These are phyloP conservation scores for Brachionus calyciflorus DNA, from an alignment of 1,140 invertebrate species.

Conservation along the genomic window DNA sequence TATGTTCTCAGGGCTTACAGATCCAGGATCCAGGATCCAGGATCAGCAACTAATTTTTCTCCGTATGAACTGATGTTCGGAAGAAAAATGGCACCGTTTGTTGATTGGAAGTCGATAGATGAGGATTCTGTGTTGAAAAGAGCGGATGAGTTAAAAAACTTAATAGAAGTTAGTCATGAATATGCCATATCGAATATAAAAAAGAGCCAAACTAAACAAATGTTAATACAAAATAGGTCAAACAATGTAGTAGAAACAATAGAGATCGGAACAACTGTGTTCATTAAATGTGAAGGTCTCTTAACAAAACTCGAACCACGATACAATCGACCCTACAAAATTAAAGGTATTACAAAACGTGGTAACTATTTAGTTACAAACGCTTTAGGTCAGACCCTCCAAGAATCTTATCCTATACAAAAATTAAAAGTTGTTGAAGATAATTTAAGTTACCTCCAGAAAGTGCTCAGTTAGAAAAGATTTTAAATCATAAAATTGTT, in stretches of 20 bases:
- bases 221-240: background rate
- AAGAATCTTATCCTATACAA: constrained; percentile 8
- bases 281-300: background rate
- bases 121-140: background rate
- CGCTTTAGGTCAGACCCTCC: background rate
- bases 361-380: constrained; percentile 8
- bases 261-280: background rate
- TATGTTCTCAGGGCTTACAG: no score
- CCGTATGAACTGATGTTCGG: no score
- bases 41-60: no score
- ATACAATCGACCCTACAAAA: constrained; percentile 31
- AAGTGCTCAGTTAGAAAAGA: constrained; percentile 10
- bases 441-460: background rate
- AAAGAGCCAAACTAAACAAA: background rate
- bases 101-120: no score
- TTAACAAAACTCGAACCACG: background rate
- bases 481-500: background rate
- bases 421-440: background rate
- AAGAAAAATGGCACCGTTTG: no score
- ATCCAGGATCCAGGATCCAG: no score
- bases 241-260: background rate
- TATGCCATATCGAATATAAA: background rate
- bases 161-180: background rate
- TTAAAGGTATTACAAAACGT: background rate
- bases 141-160: background rate